Evolutionary conservation across 2,888 invertebrate genomes (phyloP).

Genomic region (Perizoma affinitatum): DNA sequence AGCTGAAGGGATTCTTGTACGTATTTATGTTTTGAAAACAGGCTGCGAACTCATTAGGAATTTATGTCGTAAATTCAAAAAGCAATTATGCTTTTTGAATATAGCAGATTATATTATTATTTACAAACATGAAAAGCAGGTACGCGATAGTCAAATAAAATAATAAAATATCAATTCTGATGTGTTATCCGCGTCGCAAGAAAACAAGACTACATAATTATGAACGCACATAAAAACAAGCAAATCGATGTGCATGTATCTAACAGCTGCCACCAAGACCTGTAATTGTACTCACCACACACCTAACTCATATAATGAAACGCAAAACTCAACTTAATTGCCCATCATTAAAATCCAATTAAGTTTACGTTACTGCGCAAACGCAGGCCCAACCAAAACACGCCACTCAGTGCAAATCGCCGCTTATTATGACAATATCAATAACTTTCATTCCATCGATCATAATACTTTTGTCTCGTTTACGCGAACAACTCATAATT

Average conservation of each 20-base stretch:
- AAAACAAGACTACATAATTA: conserved; percentile 31
- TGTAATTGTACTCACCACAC: conserved; percentile 18
- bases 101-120: too few species aligned
- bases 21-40: too few species aligned
- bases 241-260: conserved; percentile 21
- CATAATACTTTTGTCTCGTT: conserved; percentile 79
- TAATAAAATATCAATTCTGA: conserved; percentile 25
- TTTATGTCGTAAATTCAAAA: too few species aligned
- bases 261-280: conserved; percentile 30
- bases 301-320: conserved; percentile 22
- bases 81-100: too few species aligned
- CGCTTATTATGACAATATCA: conserved; percentile 75
- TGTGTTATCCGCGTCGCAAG: conserved; percentile 14
- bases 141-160: conserved; percentile 25
- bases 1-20: background rate
- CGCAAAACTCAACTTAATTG: conserved; percentile 48
- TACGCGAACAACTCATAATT: conserved; percentile 76
- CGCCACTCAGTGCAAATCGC: conserved; percentile 62
- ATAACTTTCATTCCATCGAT: conserved; percentile 80
- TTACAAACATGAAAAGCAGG: background rate
- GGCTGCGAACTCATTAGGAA: too few species aligned
- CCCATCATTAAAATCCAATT: conserved; percentile 77
- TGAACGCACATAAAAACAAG: conserved; percentile 12
- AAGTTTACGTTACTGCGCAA: conserved; percentile 61
- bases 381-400: conserved; percentile 51